Evolutionary conservation across 1,140 invertebrate genomes (phyloP).

Genomic region (Cydia amplana): DNA sequence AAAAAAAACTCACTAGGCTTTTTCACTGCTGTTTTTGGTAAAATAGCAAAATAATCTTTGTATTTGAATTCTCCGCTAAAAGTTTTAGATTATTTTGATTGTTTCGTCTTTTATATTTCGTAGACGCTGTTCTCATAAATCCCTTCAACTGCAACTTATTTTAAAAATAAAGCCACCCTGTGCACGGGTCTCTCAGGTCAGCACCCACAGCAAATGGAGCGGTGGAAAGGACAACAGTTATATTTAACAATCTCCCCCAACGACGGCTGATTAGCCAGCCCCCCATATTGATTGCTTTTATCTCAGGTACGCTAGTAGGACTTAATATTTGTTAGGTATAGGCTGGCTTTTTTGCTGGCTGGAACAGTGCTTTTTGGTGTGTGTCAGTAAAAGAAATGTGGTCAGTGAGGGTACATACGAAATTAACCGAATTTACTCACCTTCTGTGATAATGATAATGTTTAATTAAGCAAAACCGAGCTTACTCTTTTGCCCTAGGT

Average conservation of each 20-base stretch:
- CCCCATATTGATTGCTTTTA: constrained; percentile 69
- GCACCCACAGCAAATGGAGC: constrained; percentile 46
- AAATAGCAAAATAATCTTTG: no score
- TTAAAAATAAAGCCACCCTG: not conserved
- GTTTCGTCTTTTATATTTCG: not conserved
- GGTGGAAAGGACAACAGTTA: constrained; percentile 49
- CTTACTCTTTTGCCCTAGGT: no score
- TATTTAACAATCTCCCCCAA: constrained; percentile 54
- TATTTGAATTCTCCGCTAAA: no score
- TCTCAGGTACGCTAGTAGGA: constrained; percentile 64
- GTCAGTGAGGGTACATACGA: constrained; percentile 26
- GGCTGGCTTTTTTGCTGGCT: constrained; percentile 54
- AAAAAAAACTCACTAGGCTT: no score
- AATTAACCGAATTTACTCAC: not conserved
- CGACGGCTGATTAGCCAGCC: constrained; percentile 64
- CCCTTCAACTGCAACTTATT: not conserved
- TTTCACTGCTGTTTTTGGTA: no score
- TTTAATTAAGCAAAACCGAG: not conserved
- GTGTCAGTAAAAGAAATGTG: not conserved
- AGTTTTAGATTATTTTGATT: not conserved
- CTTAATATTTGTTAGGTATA: constrained; percentile 67
- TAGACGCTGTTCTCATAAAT: not conserved
- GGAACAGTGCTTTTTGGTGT: not conserved
- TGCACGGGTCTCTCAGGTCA: constrained; percentile 49
- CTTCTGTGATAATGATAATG: not conserved